phyloP scores from a whole-genome alignment of 2,113 vertebrate genomes.

The Sitta europaea region DNA sequence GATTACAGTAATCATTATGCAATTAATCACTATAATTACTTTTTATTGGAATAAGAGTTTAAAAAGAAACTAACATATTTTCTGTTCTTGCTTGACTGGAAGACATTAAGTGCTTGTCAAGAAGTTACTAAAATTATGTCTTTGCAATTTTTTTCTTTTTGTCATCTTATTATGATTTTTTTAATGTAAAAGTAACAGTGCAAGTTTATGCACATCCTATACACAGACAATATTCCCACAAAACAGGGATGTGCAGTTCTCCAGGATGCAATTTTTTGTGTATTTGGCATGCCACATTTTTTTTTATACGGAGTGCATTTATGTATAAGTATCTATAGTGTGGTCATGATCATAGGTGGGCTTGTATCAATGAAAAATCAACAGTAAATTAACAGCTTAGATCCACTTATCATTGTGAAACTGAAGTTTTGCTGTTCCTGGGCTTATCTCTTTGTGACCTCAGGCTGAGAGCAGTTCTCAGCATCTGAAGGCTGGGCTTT shows the following conservation, averaged over 20 bases:
- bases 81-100: slow-evolving; percentile 56
- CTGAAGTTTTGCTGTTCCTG: background rate
- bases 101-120: slow-evolving; percentile 62
- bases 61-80: slow-evolving; percentile 67
- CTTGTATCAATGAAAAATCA: background rate
- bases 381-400: background rate
- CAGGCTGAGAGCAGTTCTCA: background rate
- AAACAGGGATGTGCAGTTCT: background rate
- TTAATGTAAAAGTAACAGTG: background rate
- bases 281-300: background rate
- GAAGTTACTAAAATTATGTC: slow-evolving; percentile 50
- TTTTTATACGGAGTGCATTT: background rate
- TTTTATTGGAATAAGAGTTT: slow-evolving; percentile 70
- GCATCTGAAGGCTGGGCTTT: background rate
- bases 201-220: background rate
- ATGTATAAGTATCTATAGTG: background rate
- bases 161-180: background rate
- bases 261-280: background rate
- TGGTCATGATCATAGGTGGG: fast-evolving
- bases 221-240: background rate
- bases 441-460: background rate
- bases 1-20: slow-evolving; percentile 72
- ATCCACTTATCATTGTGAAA: background rate
- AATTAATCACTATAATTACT: slow-evolving; percentile 75
- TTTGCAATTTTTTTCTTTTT: slow-evolving; percentile 42